These are phyloP conservation scores for Neogobius melanostomus DNA, from an alignment of 2,113 vertebrate species.

Conservation along the genomic window DNA sequence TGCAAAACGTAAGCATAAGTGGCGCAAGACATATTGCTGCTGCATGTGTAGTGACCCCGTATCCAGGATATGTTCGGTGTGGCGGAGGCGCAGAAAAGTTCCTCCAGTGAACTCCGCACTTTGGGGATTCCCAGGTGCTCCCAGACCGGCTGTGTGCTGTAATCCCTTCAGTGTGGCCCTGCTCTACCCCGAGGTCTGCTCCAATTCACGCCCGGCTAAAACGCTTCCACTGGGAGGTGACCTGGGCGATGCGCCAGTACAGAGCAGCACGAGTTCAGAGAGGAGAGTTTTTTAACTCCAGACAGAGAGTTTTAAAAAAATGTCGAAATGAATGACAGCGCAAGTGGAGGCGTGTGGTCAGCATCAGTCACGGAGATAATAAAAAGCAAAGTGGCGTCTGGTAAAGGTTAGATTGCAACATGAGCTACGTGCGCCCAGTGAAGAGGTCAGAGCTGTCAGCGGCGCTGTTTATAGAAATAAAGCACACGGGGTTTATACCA, in stretches of 20 bases:
- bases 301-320: slow-evolving; percentile 22
- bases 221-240: slow-evolving; percentile 17
- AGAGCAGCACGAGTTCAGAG: neutral
- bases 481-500: slow-evolving; percentile 18
- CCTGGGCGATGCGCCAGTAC: slow-evolving; percentile 14
- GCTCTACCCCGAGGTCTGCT: slow-evolving; percentile 29
- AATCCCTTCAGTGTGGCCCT: slow-evolving; percentile 37
- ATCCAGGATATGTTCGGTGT: slow-evolving; percentile 1
- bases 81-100: slow-evolving; percentile 17
- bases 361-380: slow-evolving; percentile 57
- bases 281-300: neutral
- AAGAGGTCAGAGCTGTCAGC: slow-evolving; percentile 61
- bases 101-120: slow-evolving; percentile 19
- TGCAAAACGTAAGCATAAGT: neutral
- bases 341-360: slow-evolving; percentile 16
- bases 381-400: slow-evolving; percentile 47
- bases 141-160: slow-evolving; percentile 20
- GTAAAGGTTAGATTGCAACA: slow-evolving; percentile 62
- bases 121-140: slow-evolving; percentile 21
- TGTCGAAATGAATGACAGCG: slow-evolving; percentile 32
- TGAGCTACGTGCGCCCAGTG: slow-evolving; percentile 35
- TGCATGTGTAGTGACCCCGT: slow-evolving; percentile 1
- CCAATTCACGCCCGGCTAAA: slow-evolving; percentile 16
- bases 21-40: neutral
- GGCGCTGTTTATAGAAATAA: slow-evolving; percentile 30